Percentiles rank a stretch among this genome's conserved stretches.
Evolutionary conservation across 2,797 vertebrate genomes (phyloP).

Genomic region (Notolabrus celidotus): DNA sequence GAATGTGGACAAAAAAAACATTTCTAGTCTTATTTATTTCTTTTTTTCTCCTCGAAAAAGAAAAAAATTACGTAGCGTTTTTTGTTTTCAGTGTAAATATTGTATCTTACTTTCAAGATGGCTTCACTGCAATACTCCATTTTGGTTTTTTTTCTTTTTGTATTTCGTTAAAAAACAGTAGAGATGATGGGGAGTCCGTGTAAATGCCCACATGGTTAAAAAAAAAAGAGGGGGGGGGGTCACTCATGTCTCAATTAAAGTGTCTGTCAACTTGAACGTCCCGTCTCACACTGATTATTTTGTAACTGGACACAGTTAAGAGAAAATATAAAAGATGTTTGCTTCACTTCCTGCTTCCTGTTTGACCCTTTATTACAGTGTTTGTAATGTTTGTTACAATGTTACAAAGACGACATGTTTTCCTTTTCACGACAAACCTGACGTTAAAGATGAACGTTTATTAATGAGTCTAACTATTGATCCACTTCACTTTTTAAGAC

Average conservation of each 20-base stretch:
- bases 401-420: no score
- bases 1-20: conserved; percentile 80
- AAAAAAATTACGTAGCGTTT: conserved; percentile 68
- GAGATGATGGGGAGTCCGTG: conserved; percentile 78
- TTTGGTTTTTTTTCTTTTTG: conserved; percentile 69
- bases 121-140: conserved; percentile 78
- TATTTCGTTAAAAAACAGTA: conserved; percentile 74
- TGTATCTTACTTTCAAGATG: conserved; percentile 81
- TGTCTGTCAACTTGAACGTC: conserved; percentile 70
- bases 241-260: conserved; percentile 86
- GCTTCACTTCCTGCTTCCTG: background rate
- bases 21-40: conserved; percentile 88
- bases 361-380: background rate
- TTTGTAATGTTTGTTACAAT: no score
- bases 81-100: conserved; percentile 87
- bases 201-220: conserved; percentile 78
- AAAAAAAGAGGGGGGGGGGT: conserved; percentile 36
- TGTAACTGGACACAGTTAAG: background rate
- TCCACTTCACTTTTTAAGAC: no score
- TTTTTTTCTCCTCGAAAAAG: conserved; percentile 50
- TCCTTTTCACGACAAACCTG: no score
- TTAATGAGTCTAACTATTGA: no score
- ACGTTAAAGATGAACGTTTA: no score
- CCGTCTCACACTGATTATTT: conserved; percentile 32
- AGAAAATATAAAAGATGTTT: background rate